Base-by-base conservation (phyloP, 2,113 vertebrate genomes). In the Myocastor coypus region DNA sequence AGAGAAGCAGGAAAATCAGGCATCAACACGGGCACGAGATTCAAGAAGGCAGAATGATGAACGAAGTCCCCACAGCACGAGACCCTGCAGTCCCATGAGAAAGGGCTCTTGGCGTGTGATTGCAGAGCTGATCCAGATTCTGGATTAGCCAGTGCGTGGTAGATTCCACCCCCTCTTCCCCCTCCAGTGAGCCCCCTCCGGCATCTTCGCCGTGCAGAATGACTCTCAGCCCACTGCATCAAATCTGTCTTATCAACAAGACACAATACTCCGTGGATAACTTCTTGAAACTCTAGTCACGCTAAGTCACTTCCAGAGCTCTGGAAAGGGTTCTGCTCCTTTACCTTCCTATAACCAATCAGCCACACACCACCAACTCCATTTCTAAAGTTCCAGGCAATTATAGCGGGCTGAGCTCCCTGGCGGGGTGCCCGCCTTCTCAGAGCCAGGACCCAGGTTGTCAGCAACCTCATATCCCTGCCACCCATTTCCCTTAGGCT, bases 221-320 rank as follows among this genome's bases (percentile, higher is more conserved):
- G 28, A 69, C 95, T 95, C 82, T 24, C 77, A 64, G 68, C n/a
- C 66, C 92, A 95, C 94, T 14, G 26, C 92, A 83, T 94, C 91
- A 61, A 89, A 94, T 82, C 83, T 87, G 83, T 86, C 86, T 95
- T 84, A 97, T 94, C 92, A 94, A 81, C 88, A 92, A 91, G 61
- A 96, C 63, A 88, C 85, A n/a, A 68, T 68, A 14, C 82, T 91
- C 42, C 1, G 6, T 26, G 71, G 71, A 80, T 20, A 66, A 26
- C 34, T 97, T 96, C 97, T 96, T 96, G 80, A 96, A 97, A 97
- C 87, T 97, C 87, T 9, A 75, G 94, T 94, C 96, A 97, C 8
- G 20, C 84, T 28, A 52, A 95, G 95, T 71, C 22, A 20, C 16
- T 2, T 78, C 57, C 73, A 89, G 83, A 0, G 55, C 78, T 77